phyloP scores from a whole-genome alignment of 2,113 vertebrate species.

The Neodontobutis hainanensis region DNA sequence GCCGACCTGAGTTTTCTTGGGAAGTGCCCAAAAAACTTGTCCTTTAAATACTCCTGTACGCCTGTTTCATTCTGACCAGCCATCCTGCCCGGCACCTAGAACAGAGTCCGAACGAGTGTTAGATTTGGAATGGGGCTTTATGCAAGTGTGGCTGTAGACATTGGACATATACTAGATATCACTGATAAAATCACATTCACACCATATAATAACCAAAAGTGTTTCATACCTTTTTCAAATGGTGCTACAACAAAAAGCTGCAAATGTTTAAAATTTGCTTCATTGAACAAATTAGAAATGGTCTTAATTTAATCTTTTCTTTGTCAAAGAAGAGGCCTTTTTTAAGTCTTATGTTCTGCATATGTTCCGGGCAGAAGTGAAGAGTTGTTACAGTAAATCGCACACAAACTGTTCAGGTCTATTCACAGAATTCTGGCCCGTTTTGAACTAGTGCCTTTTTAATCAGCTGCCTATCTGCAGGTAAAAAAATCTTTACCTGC shows the following conservation, averaged over 20 bases:
- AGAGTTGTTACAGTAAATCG: slow-evolving; percentile 29
- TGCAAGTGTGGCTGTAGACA: slow-evolving; percentile 26
- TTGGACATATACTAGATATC: slow-evolving; percentile 13
- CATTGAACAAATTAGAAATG: background rate
- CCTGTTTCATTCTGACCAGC: background rate
- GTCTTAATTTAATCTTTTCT: background rate
- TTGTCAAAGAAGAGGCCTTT: slow-evolving; percentile 14
- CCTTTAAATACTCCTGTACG: slow-evolving; percentile 66
- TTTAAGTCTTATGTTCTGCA: slow-evolving; percentile 21
- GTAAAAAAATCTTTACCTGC: background rate
- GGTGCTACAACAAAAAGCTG: slow-evolving; percentile 11
- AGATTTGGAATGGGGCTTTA: slow-evolving; percentile 29
- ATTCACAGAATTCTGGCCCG: background rate
- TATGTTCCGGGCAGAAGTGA: too few species aligned
- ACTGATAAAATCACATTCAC: slow-evolving; percentile 9
- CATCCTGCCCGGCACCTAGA: slow-evolving; percentile 2
- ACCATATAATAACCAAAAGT: background rate
- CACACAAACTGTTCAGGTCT: slow-evolving; percentile 16
- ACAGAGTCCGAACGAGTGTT: background rate
- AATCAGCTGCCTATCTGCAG: background rate
- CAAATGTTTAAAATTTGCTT: too few species aligned
- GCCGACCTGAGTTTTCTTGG: slow-evolving; percentile 90
- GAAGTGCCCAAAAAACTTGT: slow-evolving; percentile 88
- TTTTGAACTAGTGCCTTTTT: slow-evolving; percentile 3
- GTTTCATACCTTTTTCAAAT: slow-evolving; percentile 26